Base-by-base conservation (phyloP, 1,140 invertebrate species). In the Zaprionus kolodkinae region DNA sequence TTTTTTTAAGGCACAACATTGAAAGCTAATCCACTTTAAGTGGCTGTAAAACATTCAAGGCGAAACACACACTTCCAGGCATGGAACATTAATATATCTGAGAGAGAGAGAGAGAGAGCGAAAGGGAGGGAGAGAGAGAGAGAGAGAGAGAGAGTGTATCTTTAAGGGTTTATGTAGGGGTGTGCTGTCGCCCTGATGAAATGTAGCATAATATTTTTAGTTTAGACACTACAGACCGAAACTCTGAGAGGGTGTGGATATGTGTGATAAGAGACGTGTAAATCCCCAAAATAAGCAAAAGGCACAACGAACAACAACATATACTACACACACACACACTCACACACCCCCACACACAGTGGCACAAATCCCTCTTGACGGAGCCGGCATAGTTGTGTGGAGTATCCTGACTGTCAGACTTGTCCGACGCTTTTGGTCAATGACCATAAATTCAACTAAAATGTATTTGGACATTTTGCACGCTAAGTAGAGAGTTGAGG, bases 381-480 rank as follows among this genome's bases (percentile, higher is more conserved):
- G 64, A 64, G 60, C 55, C 52, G 38, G 61, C 52, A 54, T 79
- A 52, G 65, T 52, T 61, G 12, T 55, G 62, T 55, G 66, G 61
- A 61, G 27, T 68, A 45, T 52, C 33, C 62, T 63, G 38, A 35
- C 70, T 74, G 52, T 72, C 52, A 62, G 76, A n/a, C 62, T 33
- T 15, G 33, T 57, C 55, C 21, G 27, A 55, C 27, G 73, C 56
- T 43, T 76, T 70, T 82, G 77, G 17, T 73, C 71, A 88, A 79
- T 88, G 84, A 89, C 85, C 85, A 88, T 88, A 88, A 88, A 88
- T 88, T 88, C 85, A 78, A 88, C 81, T 85, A 79, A 89, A 89
- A 89, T 89, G 78, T 89, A 89, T 89, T 89, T 89, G 89, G 85
- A 89, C 85, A 89, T 89, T 89, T 85, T 81, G 85, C 85, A 89